Base-by-base conservation (phyloP, 2,797 vertebrate genomes). In the Acipenser transmontanus region DNA sequence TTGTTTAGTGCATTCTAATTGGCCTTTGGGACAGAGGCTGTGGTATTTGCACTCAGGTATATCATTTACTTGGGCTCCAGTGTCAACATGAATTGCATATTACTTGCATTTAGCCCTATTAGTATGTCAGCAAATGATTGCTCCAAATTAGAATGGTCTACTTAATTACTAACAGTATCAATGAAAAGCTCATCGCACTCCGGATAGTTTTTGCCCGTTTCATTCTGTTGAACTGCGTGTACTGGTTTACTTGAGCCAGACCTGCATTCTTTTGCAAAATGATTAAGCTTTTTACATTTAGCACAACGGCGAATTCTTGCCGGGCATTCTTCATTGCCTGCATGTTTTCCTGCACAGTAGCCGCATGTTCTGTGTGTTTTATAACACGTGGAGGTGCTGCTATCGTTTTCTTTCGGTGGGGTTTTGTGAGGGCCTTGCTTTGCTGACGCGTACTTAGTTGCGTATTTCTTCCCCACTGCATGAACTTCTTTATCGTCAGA, bases 221-320 rank as follows among this genome's bases (percentile, higher is more conserved):
- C 48, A 1, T 62, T 14, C 34, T 68, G 59, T 50, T 14, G 59
- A 7, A 52, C 62, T 56, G 10, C 59, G 0, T 74, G 66, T 0
- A 68, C 7, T 8, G 0, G 48, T 65, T 67, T 68, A 8, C 7
- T 11, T 51, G 8, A 1, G 0, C 0, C 68, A 8, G 8, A 70
- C n/a, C 1, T 11, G 54, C 64, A 70, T 8, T 64, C 64, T 17
- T 70, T 71, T n/a, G 66, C 70, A 61, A 71, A 71, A 9, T 71
- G 59, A 4, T 70, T 74, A 51, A 10, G 69, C 20, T 72, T 69
- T 6, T 10, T 34, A 4, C 69, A 73, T 12, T 47, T 66, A 1
- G 62, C 69, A 49, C 69, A 69, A 12, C 69, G 65, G 0, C 65
- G 71, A 4, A 68, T 61, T 64, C 73, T 70, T 1, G 64, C 68